Evolutionary conservation across 37 sponge, comb jelly and placozoan genomes (phyloP).

Genomic region (Crambe crambe): DNA sequence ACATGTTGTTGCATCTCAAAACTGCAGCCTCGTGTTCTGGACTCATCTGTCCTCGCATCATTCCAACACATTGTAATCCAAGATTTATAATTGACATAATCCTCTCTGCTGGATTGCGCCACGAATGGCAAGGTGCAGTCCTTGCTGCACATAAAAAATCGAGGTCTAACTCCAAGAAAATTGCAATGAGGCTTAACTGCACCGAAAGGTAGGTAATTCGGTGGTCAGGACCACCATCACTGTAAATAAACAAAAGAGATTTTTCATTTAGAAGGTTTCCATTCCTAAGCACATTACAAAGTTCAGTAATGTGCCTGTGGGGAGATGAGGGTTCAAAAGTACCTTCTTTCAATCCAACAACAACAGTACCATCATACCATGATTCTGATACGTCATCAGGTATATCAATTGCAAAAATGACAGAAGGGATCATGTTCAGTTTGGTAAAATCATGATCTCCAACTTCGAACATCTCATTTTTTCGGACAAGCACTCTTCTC

Average conservation of each 20-base stretch:
- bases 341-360: too few species aligned
- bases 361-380: too few species aligned
- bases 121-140: slow-evolving; percentile 63
- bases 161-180: slow-evolving; percentile 47
- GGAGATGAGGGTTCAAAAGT: too few species aligned
- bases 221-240: slow-evolving; percentile 68
- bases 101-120: slow-evolving; percentile 48
- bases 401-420: too few species aligned
- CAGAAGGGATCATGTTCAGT: too few species aligned
- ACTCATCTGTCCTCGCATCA: slow-evolving; percentile 27
- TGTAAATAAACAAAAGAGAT: slow-evolving; percentile 39
- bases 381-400: too few species aligned
- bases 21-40: slow-evolving; percentile 37
- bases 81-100: slow-evolving; percentile 66
- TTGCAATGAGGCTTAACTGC: slow-evolving; percentile 43
- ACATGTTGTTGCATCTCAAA: slow-evolving; percentile 39
- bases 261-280: background rate
- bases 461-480: too few species aligned
- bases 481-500: too few species aligned
- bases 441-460: too few species aligned
- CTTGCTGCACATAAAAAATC: slow-evolving; percentile 44
- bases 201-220: slow-evolving; percentile 54
- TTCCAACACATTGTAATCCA: slow-evolving; percentile 54
- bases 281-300: background rate
- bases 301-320: slow-evolving; percentile 38